Evolutionary conservation across 2,797 vertebrate genomes (phyloP), one percentile per base, ranked within the genome.

Genomic region (Protosalanx chinensis): DNA sequence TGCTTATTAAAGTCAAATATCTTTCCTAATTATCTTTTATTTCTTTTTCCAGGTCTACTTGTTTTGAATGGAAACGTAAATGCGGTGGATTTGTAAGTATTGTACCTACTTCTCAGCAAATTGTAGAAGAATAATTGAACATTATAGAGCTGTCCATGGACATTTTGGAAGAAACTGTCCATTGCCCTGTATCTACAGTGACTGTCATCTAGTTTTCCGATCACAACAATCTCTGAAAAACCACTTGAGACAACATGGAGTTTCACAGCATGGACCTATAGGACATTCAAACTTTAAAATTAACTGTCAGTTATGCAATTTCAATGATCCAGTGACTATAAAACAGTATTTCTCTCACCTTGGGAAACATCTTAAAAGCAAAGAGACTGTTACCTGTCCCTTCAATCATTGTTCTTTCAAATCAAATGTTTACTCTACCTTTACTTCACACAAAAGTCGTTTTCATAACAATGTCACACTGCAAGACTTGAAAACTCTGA

Each of bases 341-440:
- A 72, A 76, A 63, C 30, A 62, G 60, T 76, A 76, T 23, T 66
- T 72, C 30, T 20, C 49, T 72, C 69, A 72, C 58, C 74, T 76
- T 71, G 58, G 64, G 18, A 63, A 58, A 23, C 64, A 76, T 68
- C 66, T 71, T 27, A 61, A 33, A 20, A 67, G 51, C 30, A 49
- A 32, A 49, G 64, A 67, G 41, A 67, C 64, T 27, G 64, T 72
- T 35, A 33, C 10, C 53, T 72, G 70, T n/a, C 69, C 60, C 32
- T 71, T 71, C 51, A 71, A 51, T 32, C 41, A n/a, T 15, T 72
- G 71, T 72, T 12, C 35, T 67, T 72, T 60, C 27, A 73, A 68
- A 62, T 61, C 72, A 68, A 73, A 23, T 5, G 6, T 64, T 64
- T 56, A 33, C 63, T 64, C 61, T 37, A 64, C n/a, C 29, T 72